A percentile compares a stretch with the other conserved stretches of the same genome.
phyloP scores from a whole-genome alignment of 2,113 vertebrate genomes.

The Pelodiscus sinensis region DNA sequence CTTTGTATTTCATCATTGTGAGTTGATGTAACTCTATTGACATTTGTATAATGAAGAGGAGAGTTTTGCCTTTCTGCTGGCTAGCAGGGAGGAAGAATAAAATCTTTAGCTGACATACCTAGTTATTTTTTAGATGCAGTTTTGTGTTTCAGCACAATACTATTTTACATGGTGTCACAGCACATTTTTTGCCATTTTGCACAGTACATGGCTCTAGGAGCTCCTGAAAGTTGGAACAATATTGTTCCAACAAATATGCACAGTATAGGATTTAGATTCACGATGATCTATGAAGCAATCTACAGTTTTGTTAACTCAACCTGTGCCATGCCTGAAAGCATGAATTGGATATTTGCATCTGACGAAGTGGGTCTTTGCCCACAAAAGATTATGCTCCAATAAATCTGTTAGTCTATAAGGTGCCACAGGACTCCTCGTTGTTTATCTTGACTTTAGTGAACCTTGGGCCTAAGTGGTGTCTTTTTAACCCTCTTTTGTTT shows the following conservation, averaged over 20 bases:
- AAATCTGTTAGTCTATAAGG: no score
- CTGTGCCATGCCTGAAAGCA: background rate
- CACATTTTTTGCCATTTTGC: background rate
- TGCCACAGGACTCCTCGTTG: no score
- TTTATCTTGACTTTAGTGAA: background rate
- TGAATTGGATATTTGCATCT: background rate
- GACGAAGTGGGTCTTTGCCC: no score
- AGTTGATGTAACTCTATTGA: background rate
- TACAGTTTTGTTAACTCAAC: background rate
- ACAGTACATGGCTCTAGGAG: background rate
- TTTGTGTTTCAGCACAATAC: background rate
- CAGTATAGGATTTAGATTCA: background rate
- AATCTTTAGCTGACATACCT: background rate
- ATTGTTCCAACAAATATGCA: constrained; percentile 1
- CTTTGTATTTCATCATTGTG: background rate
- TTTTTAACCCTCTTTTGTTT: background rate
- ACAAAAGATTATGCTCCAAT: no score
- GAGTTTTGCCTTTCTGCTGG: background rate
- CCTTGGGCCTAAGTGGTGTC: background rate
- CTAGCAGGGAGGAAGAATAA: background rate
- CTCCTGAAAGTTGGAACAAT: background rate
- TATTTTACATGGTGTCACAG: constrained; percentile 20
- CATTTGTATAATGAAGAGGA: background rate
- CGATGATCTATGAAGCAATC: background rate
- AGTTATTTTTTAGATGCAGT: background rate